These are phyloP conservation scores for Cuniculus paca DNA, from an alignment of 2,797 vertebrate genomes.

Conservation along the genomic window DNA sequence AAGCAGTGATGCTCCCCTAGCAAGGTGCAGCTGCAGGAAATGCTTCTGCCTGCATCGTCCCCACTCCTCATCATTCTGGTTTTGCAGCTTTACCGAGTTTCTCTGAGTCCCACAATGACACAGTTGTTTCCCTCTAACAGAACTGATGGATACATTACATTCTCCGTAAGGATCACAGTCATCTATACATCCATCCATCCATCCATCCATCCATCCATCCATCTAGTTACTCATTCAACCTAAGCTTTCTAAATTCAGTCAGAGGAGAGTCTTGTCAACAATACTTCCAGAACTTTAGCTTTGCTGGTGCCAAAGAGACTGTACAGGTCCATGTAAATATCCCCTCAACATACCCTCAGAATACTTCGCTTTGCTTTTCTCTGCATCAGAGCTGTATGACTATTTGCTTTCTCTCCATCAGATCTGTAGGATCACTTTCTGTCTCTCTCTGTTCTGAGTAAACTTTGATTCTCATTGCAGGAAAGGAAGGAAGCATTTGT, in stretches of 20 bases:
- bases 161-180: not conserved
- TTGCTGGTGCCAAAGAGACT: not conserved
- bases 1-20: not conserved
- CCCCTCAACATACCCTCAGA: not conserved
- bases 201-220: not conserved
- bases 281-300: not conserved
- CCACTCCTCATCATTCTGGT: not conserved
- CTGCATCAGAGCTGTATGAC: too few relatives aligned
- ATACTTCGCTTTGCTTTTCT: not conserved
- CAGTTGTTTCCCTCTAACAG: not conserved
- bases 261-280: not conserved
- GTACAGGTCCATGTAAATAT: not conserved
- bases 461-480: not conserved
- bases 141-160: not conserved
- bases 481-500: not conserved
- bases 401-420: not conserved
- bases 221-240: not conserved
- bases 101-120: not conserved
- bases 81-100: not conserved
- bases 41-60: not conserved
- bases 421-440: not conserved
- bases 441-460: not conserved
- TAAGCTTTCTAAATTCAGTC: conserved; percentile 16
- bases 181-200: too few relatives aligned
- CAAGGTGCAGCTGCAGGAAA: not conserved